Conservation (phyloP, 2,797 vertebrate genomes). For the Amblyopsis hoosieri region DNA sequence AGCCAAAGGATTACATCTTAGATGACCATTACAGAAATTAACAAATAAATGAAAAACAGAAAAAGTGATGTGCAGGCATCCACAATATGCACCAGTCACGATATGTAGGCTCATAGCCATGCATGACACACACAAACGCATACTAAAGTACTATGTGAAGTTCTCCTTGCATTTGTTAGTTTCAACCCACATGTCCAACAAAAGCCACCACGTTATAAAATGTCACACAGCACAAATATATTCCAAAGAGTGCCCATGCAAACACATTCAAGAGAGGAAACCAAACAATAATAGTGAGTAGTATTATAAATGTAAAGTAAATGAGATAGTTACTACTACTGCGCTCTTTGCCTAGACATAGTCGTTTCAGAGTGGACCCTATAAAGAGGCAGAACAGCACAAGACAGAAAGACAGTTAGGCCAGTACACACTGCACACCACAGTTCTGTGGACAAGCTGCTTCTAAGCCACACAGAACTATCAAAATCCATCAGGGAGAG, state of each 20-base stretch:
- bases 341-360: slow-evolving; percentile 99
- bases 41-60: slow-evolving; percentile 45
- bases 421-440: slow-evolving; percentile 81
- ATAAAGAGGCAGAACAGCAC: slow-evolving; percentile 91
- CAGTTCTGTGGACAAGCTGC: slow-evolving; percentile 81
- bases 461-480: slow-evolving; percentile 84
- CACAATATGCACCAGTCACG: slow-evolving; percentile 49
- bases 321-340: slow-evolving; percentile 99
- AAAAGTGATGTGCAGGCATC: slow-evolving; percentile 62
- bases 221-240: slow-evolving; percentile 57
- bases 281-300: slow-evolving; percentile 73
- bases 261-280: slow-evolving; percentile 71
- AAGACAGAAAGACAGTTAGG: slow-evolving; percentile 96
- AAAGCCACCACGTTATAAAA: slow-evolving; percentile 54
- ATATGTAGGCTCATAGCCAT: slow-evolving; percentile 63
- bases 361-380: slow-evolving; percentile 99
- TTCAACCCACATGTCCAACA: slow-evolving; percentile 46
- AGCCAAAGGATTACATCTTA: slow-evolving; percentile 65
- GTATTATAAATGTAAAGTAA: slow-evolving; percentile 80
- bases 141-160: slow-evolving; percentile 31
- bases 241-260: slow-evolving; percentile 74
- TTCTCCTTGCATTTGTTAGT: slow-evolving; percentile 17
- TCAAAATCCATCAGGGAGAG: slow-evolving; percentile 70
- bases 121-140: slow-evolving; percentile 60
- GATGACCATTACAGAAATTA: slow-evolving; percentile 30